Evolutionary conservation across 30 jellyfish, hydroid and myxozoan species (phyloP).

Genomic region (Catostylus mosaicus): DNA sequence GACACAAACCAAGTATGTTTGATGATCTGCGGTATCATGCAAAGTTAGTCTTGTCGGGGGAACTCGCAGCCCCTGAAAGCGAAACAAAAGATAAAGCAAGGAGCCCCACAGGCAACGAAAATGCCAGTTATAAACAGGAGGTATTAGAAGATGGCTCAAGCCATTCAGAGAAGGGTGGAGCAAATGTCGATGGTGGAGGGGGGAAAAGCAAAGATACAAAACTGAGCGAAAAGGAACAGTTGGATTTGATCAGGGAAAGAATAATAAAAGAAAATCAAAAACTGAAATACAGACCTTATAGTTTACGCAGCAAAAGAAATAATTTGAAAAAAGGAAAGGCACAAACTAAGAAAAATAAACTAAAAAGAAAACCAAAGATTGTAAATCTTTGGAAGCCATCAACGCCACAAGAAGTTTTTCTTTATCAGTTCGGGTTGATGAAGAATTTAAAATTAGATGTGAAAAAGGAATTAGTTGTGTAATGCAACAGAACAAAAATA

Average conservation of each 20-base stretch:
- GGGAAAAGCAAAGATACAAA: neutral
- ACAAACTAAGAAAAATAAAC: conserved; percentile 1
- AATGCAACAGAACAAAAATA: too few species aligned
- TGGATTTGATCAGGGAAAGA: conserved; percentile 25
- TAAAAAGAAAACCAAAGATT: conserved; percentile 9
- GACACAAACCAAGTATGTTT: conserved; percentile 53
- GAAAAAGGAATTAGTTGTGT: neutral
- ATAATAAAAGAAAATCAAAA: conserved; percentile 37
- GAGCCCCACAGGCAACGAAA: neutral
- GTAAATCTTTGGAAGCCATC: conserved; percentile 48
- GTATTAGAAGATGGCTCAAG: neutral
- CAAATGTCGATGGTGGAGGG: neutral
- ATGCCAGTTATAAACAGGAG: neutral
- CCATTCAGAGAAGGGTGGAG: conserved; percentile 1
- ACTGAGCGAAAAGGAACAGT: conserved; percentile 27
- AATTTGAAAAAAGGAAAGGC: conserved; percentile 5
- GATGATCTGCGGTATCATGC: conserved; percentile 54
- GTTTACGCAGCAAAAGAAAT: conserved; percentile 62
- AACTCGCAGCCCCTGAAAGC: neutral
- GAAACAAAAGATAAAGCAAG: neutral
- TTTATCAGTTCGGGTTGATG: conserved; percentile 47
- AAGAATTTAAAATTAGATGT: conserved; percentile 6
- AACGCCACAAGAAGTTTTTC: conserved; percentile 50
- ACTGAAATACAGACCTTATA: conserved; percentile 70
- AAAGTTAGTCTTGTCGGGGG: conserved; percentile 23